Conservation (phyloP, 2,113 vertebrate species). For the Alces alces region DNA sequence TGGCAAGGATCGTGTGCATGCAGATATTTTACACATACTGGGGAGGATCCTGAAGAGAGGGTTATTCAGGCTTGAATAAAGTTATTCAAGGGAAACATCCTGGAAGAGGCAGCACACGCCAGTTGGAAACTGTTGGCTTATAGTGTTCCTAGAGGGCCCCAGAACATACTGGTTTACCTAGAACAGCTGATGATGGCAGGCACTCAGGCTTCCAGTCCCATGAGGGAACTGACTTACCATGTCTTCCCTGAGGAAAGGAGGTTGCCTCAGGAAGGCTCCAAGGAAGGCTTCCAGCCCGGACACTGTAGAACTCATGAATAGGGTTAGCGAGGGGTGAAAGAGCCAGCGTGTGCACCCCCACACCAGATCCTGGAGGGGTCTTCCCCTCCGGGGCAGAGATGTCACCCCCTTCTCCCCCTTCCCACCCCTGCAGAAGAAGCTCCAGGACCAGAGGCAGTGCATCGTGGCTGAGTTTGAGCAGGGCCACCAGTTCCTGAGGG, state of each 20-base stretch:
- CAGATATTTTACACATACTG: not conserved
- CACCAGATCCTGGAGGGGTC: not conserved
- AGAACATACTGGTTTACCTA: not conserved
- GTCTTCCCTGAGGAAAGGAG: not conserved
- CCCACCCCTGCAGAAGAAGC: conserved; percentile 39
- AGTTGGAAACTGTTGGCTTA: not conserved
- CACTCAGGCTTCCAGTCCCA: fast-evolving
- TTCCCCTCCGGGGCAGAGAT: fast-evolving
- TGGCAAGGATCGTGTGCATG: not conserved
- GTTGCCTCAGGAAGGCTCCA: not conserved
- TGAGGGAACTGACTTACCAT: not conserved
- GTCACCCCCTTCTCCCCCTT: not conserved
- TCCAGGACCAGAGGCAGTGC: conserved; percentile 42
- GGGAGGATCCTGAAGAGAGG: not conserved
- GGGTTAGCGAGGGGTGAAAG: too few relatives aligned
- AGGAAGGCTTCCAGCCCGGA: not conserved
- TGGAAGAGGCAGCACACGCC: not conserved
- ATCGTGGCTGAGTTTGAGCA: conserved; percentile 45
- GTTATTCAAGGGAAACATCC: not conserved
- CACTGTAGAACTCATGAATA: not conserved
- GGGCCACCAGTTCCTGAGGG: conserved; percentile 68
- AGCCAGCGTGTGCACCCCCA: fast-evolving
- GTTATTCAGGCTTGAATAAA: not conserved
- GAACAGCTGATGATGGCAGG: not conserved
- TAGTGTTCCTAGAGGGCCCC: not conserved